Evolutionary conservation across 2,113 vertebrate species (phyloP).

Genomic region (Chaetodon auriga): DNA sequence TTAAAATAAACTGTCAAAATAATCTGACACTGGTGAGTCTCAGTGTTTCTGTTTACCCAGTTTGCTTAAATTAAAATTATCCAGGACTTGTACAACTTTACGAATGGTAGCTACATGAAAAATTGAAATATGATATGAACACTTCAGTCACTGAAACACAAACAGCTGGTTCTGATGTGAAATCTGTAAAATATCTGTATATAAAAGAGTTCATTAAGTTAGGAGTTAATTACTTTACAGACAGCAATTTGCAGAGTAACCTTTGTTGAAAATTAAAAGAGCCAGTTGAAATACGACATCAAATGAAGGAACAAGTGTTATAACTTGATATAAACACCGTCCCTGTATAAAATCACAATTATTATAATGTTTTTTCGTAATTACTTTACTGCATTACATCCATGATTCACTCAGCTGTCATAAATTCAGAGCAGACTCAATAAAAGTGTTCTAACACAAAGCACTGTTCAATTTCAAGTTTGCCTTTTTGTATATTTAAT

Average conservation of each 20-base stretch:
- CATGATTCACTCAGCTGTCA: neutral
- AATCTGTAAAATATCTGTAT: neutral
- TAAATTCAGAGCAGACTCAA: neutral
- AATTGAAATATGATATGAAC: neutral
- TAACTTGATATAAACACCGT: no score
- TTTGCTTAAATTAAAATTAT: neutral
- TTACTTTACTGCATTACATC: neutral
- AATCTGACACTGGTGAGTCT: neutral
- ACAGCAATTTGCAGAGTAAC: no score
- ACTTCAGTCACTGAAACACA: neutral
- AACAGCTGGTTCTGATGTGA: neutral
- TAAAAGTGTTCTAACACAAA: neutral
- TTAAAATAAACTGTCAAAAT: conserved; percentile 5
- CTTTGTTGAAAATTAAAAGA: no score
- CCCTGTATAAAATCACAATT: no score
- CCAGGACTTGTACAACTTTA: neutral
- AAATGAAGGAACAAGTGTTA: no score
- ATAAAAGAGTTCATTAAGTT: neutral
- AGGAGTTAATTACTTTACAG: neutral
- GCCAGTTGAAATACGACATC: no score
- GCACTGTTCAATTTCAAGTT: neutral
- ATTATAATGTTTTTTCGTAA: no score
- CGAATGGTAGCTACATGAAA: neutral
- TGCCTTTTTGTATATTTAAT: neutral
- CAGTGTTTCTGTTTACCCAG: neutral